phyloP scores from a whole-genome alignment of 2,888 invertebrate species.

The Phortica okadai region DNA sequence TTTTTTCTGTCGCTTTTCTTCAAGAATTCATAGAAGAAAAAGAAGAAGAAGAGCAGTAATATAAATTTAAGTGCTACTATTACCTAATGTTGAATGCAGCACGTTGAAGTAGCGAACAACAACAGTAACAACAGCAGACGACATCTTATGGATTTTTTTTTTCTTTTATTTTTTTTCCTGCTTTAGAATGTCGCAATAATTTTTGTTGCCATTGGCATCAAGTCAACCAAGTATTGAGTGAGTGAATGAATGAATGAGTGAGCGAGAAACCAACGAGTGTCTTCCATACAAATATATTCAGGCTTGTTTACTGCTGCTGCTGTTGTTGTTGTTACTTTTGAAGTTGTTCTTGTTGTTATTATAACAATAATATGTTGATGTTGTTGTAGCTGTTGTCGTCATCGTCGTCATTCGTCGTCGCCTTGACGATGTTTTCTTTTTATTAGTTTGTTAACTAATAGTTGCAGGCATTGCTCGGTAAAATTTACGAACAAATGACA shows the following conservation, averaged over 20 bases:
- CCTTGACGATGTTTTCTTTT: slow-evolving; percentile 18
- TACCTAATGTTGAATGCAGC: neutral
- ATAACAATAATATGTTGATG: no score
- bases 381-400: neutral
- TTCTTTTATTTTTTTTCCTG: neutral
- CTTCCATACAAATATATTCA: neutral
- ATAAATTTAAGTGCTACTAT: neutral
- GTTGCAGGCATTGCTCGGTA: slow-evolving; percentile 1
- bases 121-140: neutral
- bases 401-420: slow-evolving; percentile 13
- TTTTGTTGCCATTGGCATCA: slow-evolving; percentile 28
- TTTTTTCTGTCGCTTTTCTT: no score
- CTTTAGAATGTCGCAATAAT: slow-evolving; percentile 29
- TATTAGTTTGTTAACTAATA: neutral
- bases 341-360: no score
- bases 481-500: neutral
- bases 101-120: neutral
- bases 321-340: neutral
- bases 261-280: slow-evolving; percentile 5
- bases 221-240: slow-evolving; percentile 13
- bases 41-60: neutral
- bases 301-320: neutral
- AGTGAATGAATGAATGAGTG: neutral
- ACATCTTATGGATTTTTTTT: slow-evolving; percentile 21
- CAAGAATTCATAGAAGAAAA: neutral